Evolutionary conservation across 1,140 invertebrate genomes (phyloP).

Genomic region (Papilio aristodemus): DNA sequence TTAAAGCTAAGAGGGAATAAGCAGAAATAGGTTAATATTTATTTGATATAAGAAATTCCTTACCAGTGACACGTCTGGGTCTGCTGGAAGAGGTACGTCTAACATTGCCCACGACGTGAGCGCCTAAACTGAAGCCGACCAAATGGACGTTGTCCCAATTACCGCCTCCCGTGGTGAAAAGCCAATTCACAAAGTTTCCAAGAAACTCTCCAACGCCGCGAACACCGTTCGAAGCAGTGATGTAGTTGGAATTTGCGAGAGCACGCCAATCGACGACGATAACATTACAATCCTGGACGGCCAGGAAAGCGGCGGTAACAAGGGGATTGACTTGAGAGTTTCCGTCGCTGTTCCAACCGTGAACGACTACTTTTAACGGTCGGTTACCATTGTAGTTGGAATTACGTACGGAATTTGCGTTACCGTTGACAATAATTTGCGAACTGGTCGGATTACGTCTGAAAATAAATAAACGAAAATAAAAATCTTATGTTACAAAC

Average conservation of each 20-base stretch:
- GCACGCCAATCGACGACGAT: constrained; percentile 81
- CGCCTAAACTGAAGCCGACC: constrained; percentile 85
- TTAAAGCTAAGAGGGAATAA: too few species aligned
- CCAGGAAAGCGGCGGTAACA: constrained; percentile 53
- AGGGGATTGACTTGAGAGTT: constrained; percentile 41
- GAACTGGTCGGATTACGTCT: constrained; percentile 49
- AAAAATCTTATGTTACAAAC: background rate
- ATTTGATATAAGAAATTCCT: too few species aligned
- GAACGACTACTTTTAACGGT: constrained; percentile 50
- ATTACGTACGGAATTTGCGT: constrained; percentile 47
- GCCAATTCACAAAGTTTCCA: constrained; percentile 28
- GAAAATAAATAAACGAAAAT: constrained; percentile 25
- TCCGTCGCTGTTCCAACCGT: constrained; percentile 57
- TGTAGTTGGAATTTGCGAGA: constrained; percentile 75
- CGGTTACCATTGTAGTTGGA: constrained; percentile 51
- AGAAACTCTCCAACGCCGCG: constrained; percentile 26
- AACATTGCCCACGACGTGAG: constrained; percentile 82
- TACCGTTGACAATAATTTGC: constrained; percentile 48
- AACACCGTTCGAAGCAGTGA: constrained; percentile 73
- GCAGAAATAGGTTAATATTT: too few species aligned
- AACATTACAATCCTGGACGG: constrained; percentile 74
- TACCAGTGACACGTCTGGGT: constrained; percentile 42
- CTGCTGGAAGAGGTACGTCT: constrained; percentile 77
- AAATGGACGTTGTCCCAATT: constrained; percentile 82
- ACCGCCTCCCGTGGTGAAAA: constrained; percentile 36